Base-by-base conservation (phyloP, 1,140 invertebrate genomes). In the Drosophila azteca region DNA sequence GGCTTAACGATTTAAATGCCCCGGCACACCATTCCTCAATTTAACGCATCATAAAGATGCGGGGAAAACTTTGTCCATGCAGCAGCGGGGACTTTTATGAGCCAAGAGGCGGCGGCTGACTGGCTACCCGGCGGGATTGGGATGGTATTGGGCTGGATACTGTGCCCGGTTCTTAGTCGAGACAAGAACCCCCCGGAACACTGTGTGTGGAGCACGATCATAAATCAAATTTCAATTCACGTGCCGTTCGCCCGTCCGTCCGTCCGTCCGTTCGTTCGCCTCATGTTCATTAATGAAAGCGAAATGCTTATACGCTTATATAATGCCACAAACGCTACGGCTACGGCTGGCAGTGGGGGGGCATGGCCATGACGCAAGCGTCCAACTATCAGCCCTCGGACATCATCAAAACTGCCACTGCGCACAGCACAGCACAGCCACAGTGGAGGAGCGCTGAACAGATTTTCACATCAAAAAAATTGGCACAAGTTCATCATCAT, bases 401-500 rank as follows among this genome's bases (percentile, higher is more conserved):
- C 70, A 88, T 84, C 81, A 72, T 58, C 60, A 31, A 52, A 81
- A 85, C 81, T 90, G 85, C 85, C 81, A 79, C 77, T 90, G 67
- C 44, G 67, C 76, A 62, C 48, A 62, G 53, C 55, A 35, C 9
- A 35, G 31, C 31, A 9, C 8, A 39, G 35, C 11, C 13, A 1
- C 3, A 29, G 29, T 11, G 3, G 11, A 11, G 11, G 9, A 39
- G 62, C 54, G 43, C 9, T 29, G 49, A 41, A 17, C 31, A 48
- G 82, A 79, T 83, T 76, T 65, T 26, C 54, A 75, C 62, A 41
- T 58, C 11, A 9, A 52, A 74, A 70, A 84, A 89, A 79, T 79
- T 88, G 85, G 84, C 84, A 88, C 85, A 88, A 88, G 84, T 88
- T 88, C 83, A 89, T 88, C 83, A 83, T 70, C 77, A 65, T 73